These are phyloP conservation scores for Furcula furcula DNA, from an alignment of 2,888 invertebrate genomes.

Conservation along the genomic window DNA sequence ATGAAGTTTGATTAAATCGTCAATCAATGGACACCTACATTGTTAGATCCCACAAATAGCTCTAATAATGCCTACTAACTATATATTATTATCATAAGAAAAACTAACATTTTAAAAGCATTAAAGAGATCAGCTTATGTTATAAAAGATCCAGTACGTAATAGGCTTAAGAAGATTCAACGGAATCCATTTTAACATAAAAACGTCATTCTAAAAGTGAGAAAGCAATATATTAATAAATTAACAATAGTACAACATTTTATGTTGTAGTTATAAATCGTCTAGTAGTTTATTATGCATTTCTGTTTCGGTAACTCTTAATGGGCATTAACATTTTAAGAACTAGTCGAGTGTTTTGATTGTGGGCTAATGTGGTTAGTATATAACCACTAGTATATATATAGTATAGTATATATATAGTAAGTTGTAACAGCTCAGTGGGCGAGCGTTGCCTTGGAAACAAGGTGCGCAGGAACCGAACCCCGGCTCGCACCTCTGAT, in stretches of 20 bases:
- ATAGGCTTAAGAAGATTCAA: conserved; percentile 11
- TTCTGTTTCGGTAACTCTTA: conserved; percentile 8
- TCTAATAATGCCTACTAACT: background rate
- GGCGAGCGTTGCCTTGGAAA: no score
- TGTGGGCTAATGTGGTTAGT: no score
- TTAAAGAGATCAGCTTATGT: background rate
- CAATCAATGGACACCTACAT: background rate
- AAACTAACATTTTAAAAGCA: background rate
- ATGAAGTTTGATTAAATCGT: background rate
- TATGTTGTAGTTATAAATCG: conserved; percentile 19
- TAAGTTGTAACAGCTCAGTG: no score
- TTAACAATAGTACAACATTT: conserved; percentile 22
- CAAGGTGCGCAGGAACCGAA: no score
- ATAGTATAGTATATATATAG: no score
- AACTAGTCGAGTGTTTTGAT: background rate
- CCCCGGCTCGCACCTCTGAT: no score
- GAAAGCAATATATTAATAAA: conserved; percentile 13
- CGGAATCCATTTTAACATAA: conserved; percentile 15
- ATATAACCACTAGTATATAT: no score
- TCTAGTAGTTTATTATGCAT: conserved; percentile 8
- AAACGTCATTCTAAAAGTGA: conserved; percentile 20
- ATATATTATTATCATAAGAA: background rate
- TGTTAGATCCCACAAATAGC: background rate
- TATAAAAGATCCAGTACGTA: conserved; percentile 5
- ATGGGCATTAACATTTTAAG: conserved; percentile 3